Conservation (phyloP, 2,888 invertebrate species). For the Allygus modestus region DNA sequence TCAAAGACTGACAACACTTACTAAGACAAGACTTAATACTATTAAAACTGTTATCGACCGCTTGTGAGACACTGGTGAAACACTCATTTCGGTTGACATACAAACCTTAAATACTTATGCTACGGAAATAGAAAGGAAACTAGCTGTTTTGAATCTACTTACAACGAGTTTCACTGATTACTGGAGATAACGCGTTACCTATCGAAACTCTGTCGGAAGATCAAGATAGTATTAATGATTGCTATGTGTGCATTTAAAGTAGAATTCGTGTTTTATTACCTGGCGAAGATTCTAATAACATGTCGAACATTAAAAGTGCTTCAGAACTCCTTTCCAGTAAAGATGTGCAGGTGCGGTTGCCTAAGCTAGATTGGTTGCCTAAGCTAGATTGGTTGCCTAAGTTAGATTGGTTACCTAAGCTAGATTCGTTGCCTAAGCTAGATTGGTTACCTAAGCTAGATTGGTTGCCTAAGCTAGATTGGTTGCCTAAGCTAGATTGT, state of each 20-base stretch:
- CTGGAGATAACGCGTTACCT: not conserved
- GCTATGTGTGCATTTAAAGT: not conserved
- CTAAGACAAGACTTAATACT: not conserved
- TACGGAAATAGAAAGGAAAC: not conserved
- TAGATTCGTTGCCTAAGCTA: too few relatives aligned
- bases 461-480: too few relatives aligned
- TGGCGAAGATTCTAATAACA: not conserved
- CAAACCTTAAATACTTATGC: not conserved
- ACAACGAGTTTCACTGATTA: not conserved
- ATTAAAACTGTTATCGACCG: not conserved
- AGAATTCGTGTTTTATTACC: not conserved
- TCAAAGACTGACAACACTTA: not conserved
- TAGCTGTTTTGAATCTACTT: not conserved
- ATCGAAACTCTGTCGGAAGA: not conserved
- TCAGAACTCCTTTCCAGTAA: not conserved
- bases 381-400: too few relatives aligned
- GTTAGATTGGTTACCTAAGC: too few relatives aligned
- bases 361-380: not conserved
- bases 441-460: too few relatives aligned
- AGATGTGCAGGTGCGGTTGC: not conserved
- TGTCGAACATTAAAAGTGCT: not conserved
- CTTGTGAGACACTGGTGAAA: not conserved
- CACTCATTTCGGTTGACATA: not conserved
- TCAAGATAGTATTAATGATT: not conserved
- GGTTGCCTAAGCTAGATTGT: too few relatives aligned